Base-by-base conservation (phyloP, 1,140 invertebrate genomes). In the Drosophila gunungcola region DNA sequence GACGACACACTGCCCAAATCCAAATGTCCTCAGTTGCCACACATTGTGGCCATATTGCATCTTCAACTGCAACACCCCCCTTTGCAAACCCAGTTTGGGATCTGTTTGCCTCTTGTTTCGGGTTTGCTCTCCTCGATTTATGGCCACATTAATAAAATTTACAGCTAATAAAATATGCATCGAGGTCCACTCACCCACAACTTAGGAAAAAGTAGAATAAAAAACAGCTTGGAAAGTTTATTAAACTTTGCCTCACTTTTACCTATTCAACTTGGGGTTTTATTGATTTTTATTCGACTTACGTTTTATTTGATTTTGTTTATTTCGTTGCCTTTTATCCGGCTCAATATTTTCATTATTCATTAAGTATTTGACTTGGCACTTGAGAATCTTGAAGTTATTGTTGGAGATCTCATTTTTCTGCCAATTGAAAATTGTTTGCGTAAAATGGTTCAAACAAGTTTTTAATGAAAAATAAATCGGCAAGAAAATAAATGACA, bases 91-190 rank as follows among this genome's bases (percentile, higher is more conserved):
- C 64, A 72, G 80, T 68, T 80, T 77, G 16, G 54, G 52, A 55
- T 61, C 81, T 65, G 65, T 69, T 77, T 75, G 73, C 81, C 61
- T 73, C 81, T 80, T 80, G 68, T 85, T 81, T 73, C 69, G 62
- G 27, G 36, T 43, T 55, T 46, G 41, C 69, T 88, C 67, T 67
- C 49, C 78, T 88, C 67, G 77, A 88, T 88, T 88, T 88, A 89
- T 88, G 78, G 80, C 84, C 84, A 89, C 84, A 88, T 88, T 88
- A 88, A 88, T 84, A 80, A 83, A 88, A 88, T 88, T 84, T 88
- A 88, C 83, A 89, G 83, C 83, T 89, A 84, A 88, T 88, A 88
- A 88, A 88, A 89, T 84, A 84, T 89, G 84, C 76, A 89, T 54
- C 54, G 72, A 63, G 54, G 63, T 78, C 76, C 81, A 34, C 49